phyloP scores from a whole-genome alignment of 2,113 vertebrate genomes.

The Panthera leo region DNA sequence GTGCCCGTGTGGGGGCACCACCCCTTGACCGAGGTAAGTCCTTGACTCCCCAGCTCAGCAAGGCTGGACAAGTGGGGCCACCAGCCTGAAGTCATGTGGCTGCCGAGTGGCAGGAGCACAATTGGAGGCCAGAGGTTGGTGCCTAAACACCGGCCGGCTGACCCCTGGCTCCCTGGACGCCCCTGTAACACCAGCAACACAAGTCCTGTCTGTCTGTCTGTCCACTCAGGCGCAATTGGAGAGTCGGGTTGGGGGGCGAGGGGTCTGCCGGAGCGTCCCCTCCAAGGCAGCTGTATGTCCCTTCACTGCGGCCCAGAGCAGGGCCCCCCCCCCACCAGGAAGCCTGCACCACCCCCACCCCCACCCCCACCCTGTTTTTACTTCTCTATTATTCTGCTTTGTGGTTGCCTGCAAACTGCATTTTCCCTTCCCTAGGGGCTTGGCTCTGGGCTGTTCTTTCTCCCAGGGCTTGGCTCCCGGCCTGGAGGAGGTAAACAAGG shows the following conservation, averaged over 20 bases:
- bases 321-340: no score
- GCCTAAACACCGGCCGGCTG: background rate
- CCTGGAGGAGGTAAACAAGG: background rate
- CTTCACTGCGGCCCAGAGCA: background rate
- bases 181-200: background rate
- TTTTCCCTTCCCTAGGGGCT: background rate
- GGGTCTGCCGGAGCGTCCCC: background rate
- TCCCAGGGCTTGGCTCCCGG: background rate
- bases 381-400: background rate
- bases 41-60: background rate
- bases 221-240: background rate
- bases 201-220: background rate
- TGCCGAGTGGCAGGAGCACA: background rate
- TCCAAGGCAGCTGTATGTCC: background rate
- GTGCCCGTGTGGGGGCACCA: background rate
- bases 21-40: background rate
- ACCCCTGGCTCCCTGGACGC: background rate
- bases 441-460: background rate
- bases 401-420: background rate
- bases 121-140: background rate
- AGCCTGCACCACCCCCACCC: background rate
- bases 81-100: background rate
- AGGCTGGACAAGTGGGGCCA: background rate
- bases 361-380: accelerated
- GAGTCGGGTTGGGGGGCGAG: background rate